Evolutionary conservation across 2,797 vertebrate genomes (phyloP), one percentile per base, ranked within the genome.

Genomic region (Hafferia zeledoni): DNA sequence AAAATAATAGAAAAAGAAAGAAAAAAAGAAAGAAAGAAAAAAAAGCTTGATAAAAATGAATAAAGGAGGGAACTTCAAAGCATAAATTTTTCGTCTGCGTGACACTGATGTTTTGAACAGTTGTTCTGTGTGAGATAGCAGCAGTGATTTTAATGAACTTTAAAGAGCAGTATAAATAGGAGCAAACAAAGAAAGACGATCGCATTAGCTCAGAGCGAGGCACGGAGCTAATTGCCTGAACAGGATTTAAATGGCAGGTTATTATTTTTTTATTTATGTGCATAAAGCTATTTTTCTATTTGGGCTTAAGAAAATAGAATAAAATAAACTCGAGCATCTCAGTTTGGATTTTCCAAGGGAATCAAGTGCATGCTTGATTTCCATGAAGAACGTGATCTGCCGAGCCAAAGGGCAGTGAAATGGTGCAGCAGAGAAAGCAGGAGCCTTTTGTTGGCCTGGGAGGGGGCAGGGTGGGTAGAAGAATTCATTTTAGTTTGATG

Each of bases 101-200:
- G 95, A 96, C 96, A 95, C 93, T 95, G 96, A 96, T 96, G 94
- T 95, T 94, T 95, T 92, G 95, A 97, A 77, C 95, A 95, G 96
- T 96, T 95, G 94, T 96, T 95, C 93, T 86, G 93, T 89, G 94
- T 50, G 85, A 97, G 94, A 94, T 91, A 95, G 95, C 80, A 68
- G 90, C 91, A 94, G 93, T 68, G 92, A 95, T 97, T 94, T 94
- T 96, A 97, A 96, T 96, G 95, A 96, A 95, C 91, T 96, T 96
- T 97, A 97, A 96, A 96, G 87, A 92, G 71, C 87, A 65, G 82
- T 28, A 95, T 93, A 92, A 97, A 87, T 90, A 94, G 94, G 85
- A 92, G 59, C 93, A 95, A 96, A 95, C 93, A 97, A 97, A 96
- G 89, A 25, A 47, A 94, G 75, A 79, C 11, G 23, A 96, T 91